These are phyloP conservation scores for Anolis carolinensis DNA, from an alignment of 2,113 vertebrate species.

Conservation along the genomic window DNA sequence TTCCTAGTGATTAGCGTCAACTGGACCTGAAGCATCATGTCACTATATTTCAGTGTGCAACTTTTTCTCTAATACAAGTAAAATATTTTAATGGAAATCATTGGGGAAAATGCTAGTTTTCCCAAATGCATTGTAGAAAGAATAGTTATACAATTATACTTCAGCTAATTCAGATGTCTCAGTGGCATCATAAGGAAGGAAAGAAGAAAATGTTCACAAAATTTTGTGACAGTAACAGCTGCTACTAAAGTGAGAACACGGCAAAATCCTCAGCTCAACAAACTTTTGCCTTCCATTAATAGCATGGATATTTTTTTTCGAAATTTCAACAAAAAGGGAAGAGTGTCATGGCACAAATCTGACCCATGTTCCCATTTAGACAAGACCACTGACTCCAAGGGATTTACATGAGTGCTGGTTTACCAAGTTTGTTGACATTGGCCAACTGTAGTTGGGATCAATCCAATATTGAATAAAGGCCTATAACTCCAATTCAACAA, in stretches of 20 bases:
- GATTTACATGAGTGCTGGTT: too few species aligned
- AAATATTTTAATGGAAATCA: not conserved
- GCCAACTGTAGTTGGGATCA: too few species aligned
- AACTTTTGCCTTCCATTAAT: conserved; percentile 19
- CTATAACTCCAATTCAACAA: not conserved
- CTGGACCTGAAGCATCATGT: not conserved
- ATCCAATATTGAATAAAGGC: too few species aligned
- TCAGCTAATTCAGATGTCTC: conserved; percentile 40
- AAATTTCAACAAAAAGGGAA: conserved; percentile 21
- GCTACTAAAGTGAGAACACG: conserved; percentile 38
- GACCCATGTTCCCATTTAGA: not conserved
- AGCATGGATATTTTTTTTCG: conserved; percentile 10
- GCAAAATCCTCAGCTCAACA: not conserved
- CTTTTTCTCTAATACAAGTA: not conserved
- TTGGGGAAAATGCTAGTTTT: not conserved
- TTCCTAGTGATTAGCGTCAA: not conserved
- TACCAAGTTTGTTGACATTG: too few species aligned
- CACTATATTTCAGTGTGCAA: not conserved
- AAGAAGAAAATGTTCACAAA: conserved; percentile 24
- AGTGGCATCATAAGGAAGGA: conserved; percentile 43
- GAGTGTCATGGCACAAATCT: not conserved
- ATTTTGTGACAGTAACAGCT: conserved; percentile 55
- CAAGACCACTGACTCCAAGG: too few species aligned
- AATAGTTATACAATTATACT: conserved; percentile 21
- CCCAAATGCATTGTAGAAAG: conserved; percentile 19